phyloP scores from a whole-genome alignment of 2,888 invertebrate species.

The Pristionchus entomophagus region DNA sequence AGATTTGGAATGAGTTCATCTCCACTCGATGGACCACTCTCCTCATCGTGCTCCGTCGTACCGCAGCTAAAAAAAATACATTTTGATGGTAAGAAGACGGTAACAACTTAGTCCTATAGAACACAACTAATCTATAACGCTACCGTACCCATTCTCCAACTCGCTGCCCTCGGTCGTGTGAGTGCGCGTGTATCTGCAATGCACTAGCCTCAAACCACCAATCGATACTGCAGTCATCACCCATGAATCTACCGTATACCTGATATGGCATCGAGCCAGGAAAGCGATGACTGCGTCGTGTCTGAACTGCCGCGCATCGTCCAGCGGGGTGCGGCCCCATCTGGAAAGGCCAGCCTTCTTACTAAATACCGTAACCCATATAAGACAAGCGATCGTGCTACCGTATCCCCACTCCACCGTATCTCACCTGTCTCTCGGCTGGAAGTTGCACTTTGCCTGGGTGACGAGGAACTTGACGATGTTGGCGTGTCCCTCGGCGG shows the following conservation, averaged over 20 bases:
- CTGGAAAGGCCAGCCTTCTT: constrained; percentile 38
- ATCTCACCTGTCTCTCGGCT: constrained; percentile 60
- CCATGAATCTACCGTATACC: not conserved
- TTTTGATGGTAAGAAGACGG: not conserved
- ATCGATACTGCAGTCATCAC: not conserved
- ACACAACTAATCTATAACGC: not conserved
- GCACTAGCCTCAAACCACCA: not conserved
- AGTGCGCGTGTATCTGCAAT: constrained; percentile 24
- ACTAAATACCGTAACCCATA: not conserved
- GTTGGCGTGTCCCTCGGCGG: constrained; percentile 67
- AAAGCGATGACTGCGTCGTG: constrained; percentile 46
- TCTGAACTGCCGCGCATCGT: constrained; percentile 50
- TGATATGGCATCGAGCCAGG: constrained; percentile 28
- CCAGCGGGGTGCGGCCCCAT: constrained; percentile 52
- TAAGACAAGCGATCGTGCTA: too few relatives aligned
- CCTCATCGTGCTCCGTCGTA: constrained; percentile 12
- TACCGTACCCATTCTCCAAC: constrained; percentile 33
- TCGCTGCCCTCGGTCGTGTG: constrained; percentile 41
- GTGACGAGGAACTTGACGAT: constrained; percentile 69
- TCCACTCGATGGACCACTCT: constrained; percentile 42
- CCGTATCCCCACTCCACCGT: not conserved
- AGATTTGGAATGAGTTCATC: constrained; percentile 35
- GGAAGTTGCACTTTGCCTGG: constrained; percentile 65
- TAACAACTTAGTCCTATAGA: not conserved
- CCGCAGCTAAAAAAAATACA: not conserved